These are phyloP conservation scores for Anorthoa munda DNA, from an alignment of 2,888 invertebrate species.

Conservation along the genomic window DNA sequence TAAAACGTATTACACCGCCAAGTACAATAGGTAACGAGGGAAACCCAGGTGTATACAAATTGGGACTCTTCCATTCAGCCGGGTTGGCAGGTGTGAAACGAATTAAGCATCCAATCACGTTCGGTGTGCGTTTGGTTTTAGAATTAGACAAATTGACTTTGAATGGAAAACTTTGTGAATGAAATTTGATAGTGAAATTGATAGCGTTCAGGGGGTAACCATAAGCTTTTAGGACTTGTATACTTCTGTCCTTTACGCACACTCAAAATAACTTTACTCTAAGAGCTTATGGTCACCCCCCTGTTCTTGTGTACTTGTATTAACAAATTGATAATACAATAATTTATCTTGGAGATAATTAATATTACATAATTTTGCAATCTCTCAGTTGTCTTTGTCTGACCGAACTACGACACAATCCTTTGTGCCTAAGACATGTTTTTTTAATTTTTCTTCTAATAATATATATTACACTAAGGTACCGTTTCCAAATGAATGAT, in stretches of 20 bases:
- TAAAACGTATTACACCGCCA: slow-evolving; percentile 54
- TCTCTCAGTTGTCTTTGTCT: background rate
- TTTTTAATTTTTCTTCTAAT: no score
- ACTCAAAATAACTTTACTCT: no score
- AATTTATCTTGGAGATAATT: background rate
- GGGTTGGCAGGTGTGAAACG: slow-evolving; percentile 62
- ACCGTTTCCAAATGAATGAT: background rate
- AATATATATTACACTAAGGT: no score
- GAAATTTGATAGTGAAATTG: background rate
- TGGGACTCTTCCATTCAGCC: slow-evolving; percentile 51
- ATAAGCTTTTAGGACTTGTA: no score
- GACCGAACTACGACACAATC: background rate
- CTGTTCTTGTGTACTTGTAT: background rate
- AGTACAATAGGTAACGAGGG: slow-evolving; percentile 36
- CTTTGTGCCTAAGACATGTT: no score
- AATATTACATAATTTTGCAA: background rate
- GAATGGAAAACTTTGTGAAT: background rate
- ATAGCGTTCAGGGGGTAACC: no score
- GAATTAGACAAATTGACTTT: slow-evolving; percentile 50
- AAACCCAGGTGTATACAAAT: slow-evolving; percentile 47
- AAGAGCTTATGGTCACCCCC: no score
- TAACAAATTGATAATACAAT: no score
- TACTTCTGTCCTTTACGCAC: no score
- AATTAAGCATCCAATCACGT: slow-evolving; percentile 65
- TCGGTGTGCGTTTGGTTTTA: slow-evolving; percentile 49